Evolutionary conservation across 2,888 invertebrate species (phyloP).

Genomic region (Phyllotreta cruciferae): DNA sequence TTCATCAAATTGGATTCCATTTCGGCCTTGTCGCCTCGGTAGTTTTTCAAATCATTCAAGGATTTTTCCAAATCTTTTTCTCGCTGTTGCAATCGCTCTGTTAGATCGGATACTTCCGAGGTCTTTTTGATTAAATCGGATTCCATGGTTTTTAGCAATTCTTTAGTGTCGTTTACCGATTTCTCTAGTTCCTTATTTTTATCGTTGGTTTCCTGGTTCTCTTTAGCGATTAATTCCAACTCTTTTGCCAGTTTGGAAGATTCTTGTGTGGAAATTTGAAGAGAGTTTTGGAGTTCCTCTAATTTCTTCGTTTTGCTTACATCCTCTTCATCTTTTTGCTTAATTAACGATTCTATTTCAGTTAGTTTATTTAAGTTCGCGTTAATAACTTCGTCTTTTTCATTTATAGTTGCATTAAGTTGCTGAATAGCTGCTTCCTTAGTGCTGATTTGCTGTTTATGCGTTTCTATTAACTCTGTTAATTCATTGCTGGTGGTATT

Average conservation of each 20-base stretch:
- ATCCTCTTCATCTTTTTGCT: conserved; percentile 27
- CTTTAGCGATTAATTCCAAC: conserved; percentile 20
- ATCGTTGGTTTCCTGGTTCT: conserved; percentile 24
- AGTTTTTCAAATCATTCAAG: conserved; percentile 52
- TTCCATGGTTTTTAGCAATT: conserved; percentile 30
- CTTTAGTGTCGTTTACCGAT: conserved; percentile 29
- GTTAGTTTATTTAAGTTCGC: neutral
- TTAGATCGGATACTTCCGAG: conserved; percentile 28
- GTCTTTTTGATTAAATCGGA: conserved; percentile 33
- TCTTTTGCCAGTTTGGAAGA: conserved; percentile 32
- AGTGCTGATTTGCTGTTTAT: conserved; percentile 16
- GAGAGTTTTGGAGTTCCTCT: conserved; percentile 22
- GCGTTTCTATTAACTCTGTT: conserved; percentile 19
- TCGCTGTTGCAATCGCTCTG: conserved; percentile 46
- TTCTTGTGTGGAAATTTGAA: conserved; percentile 24
- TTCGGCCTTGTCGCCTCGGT: conserved; percentile 52
- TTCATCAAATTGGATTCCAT: conserved; percentile 50
- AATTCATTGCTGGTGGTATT: too few species aligned
- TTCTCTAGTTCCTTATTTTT: conserved; percentile 30
- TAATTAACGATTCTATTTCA: conserved; percentile 3
- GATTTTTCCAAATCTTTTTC: conserved; percentile 49
- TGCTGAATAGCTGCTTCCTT: conserved; percentile 22
- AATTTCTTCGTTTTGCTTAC: conserved; percentile 31
- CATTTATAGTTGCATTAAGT: conserved; percentile 6
- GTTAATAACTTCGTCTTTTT: conserved; percentile 20